Conservation (phyloP, 1,140 invertebrate genomes). For the Lycorma delicatula region DNA sequence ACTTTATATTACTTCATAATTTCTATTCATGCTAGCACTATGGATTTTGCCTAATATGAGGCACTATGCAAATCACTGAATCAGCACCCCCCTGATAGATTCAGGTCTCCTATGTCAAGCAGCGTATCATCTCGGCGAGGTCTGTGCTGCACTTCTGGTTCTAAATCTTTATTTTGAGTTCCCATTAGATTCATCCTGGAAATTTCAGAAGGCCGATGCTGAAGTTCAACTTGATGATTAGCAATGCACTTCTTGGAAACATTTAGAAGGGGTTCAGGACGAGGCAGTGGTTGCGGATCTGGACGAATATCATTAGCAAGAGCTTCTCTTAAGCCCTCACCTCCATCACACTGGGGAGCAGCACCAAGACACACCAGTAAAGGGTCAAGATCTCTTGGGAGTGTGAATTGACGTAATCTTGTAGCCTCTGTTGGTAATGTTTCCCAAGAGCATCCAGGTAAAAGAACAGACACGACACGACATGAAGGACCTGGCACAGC, state of each 20-base stretch:
- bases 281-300: neutral
- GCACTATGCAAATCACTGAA: no score
- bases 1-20: no score
- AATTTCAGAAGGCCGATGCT: neutral
- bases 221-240: neutral
- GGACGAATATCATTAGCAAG: neutral
- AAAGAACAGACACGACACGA: conserved; percentile 8
- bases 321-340: conserved; percentile 15
- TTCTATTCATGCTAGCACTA: no score
- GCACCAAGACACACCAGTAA: conserved; percentile 23
- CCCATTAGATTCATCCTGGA: neutral
- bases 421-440: conserved; percentile 10
- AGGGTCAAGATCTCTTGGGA: conserved; percentile 24
- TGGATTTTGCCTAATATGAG: no score
- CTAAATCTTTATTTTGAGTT: neutral
- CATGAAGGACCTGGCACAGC: conserved; percentile 3
- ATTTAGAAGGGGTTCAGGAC: neutral
- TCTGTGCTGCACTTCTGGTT: neutral
- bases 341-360: conserved; percentile 23
- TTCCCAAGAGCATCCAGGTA: conserved; percentile 16
- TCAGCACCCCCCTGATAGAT: neutral
- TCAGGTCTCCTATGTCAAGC: neutral
- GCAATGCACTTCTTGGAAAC: no score
- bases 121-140: neutral
- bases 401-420: conserved; percentile 12